Conservation (phyloP, 2,797 vertebrate genomes). For the Neosalanx taihuensis region DNA sequence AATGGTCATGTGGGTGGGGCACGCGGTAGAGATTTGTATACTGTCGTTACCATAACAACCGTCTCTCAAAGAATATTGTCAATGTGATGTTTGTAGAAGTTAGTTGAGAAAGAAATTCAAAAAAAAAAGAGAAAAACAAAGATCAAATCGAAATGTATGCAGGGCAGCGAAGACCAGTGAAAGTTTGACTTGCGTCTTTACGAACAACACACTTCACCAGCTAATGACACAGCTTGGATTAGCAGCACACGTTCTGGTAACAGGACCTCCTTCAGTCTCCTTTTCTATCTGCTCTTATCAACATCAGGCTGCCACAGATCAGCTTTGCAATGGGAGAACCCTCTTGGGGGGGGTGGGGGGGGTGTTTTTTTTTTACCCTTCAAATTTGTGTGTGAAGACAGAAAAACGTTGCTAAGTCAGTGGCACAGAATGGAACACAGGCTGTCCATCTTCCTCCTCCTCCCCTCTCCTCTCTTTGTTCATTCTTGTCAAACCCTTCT, state of each 20-base stretch:
- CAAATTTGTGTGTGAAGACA: neutral
- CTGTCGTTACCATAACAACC: conserved; percentile 42
- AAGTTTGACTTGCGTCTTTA: conserved; percentile 11
- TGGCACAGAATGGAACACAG: neutral
- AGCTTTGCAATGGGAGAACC: neutral
- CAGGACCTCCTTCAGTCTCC: conserved; percentile 22
- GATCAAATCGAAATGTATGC: conserved; percentile 58
- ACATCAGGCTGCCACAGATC: neutral
- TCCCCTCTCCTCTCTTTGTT: neutral
- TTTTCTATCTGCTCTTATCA: neutral
- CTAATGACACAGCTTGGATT: conserved; percentile 23
- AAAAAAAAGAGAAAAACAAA: conserved; percentile 30
- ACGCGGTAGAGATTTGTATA: conserved; percentile 30
- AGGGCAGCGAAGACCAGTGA: conserved; percentile 46
- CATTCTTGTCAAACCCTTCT: neutral
- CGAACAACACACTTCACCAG: conserved; percentile 25
- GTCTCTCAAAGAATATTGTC: conserved; percentile 41
- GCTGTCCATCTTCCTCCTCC: neutral
- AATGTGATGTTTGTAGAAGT: conserved; percentile 61
- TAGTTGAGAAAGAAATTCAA: conserved; percentile 30
- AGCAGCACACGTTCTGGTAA: conserved; percentile 18
- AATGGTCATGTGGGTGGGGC: conserved; percentile 46
- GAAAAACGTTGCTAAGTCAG: neutral
- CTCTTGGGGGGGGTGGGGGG: too few relatives aligned
- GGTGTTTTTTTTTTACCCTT: neutral